phyloP scores from a whole-genome alignment of 1,140 invertebrate species.

The Heliconius hewitsoni region DNA sequence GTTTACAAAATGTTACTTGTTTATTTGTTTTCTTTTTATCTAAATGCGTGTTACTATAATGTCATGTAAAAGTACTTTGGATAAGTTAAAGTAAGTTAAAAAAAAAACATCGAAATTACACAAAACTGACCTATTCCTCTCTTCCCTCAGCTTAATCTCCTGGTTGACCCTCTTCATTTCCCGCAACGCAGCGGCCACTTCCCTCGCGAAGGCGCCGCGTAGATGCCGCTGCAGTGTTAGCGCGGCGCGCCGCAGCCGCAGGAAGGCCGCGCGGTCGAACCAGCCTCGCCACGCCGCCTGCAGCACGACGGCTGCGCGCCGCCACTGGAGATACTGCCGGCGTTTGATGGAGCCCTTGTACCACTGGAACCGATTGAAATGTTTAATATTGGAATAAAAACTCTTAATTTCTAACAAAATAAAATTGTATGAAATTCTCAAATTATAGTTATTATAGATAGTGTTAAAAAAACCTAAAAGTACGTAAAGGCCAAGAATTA shows the following conservation, averaged over 20 bases:
- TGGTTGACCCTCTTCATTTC: slow-evolving; percentile 96
- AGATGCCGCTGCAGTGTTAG: slow-evolving; percentile 94
- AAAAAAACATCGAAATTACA: not conserved
- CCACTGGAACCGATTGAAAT: slow-evolving; percentile 56
- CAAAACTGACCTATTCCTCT: slow-evolving; percentile 81
- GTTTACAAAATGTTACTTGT: not conserved
- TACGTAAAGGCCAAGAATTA: too few relatives aligned
- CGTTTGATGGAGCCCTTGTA: slow-evolving; percentile 75
- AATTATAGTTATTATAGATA: too few relatives aligned
- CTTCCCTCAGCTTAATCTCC: slow-evolving; percentile 91
- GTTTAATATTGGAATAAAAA: too few relatives aligned
- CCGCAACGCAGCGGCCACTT: slow-evolving; percentile 90
- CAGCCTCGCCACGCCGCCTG: slow-evolving; percentile 94
- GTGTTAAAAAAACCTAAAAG: too few relatives aligned
- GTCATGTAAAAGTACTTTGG: too few relatives aligned
- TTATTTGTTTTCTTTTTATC: too few relatives aligned
- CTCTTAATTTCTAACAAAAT: too few relatives aligned
- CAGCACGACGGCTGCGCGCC: slow-evolving; percentile 88
- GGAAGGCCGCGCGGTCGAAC: slow-evolving; percentile 91
- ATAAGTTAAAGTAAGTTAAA: too few relatives aligned
- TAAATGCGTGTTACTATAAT: too few relatives aligned
- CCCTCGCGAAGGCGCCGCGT: slow-evolving; percentile 94
- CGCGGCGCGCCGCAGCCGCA: slow-evolving; percentile 91
- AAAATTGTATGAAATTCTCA: too few relatives aligned
- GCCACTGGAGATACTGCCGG: slow-evolving; percentile 86